Conservation (phyloP, 2,797 vertebrate species). For the Ibycter americanus region DNA sequence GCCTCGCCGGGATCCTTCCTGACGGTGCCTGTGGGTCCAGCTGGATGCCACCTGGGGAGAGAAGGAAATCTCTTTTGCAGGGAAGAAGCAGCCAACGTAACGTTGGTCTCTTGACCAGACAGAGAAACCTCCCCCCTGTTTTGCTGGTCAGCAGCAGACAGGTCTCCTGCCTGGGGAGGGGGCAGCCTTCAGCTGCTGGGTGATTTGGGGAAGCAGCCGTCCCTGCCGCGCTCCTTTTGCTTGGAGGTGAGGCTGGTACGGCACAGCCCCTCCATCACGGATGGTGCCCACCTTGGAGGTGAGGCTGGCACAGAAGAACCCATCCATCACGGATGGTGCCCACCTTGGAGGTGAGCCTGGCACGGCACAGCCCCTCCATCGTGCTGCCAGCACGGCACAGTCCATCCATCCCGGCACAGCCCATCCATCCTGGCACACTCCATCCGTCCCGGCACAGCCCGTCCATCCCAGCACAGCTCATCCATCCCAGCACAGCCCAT, state of each 20-base stretch:
- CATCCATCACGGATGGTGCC: neutral
- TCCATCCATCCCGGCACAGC: neutral
- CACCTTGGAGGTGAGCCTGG: neutral
- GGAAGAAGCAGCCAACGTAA: neutral
- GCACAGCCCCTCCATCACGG: rapidly evolving
- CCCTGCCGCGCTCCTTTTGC: neutral
- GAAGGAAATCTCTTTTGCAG: neutral
- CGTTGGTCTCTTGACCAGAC: neutral
- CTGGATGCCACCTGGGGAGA: neutral
- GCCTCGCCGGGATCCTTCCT: neutral
- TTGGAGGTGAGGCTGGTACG: neutral
- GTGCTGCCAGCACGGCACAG: too few relatives aligned
- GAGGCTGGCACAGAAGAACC: neutral
- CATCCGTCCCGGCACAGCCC: neutral
- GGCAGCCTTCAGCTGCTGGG: neutral
- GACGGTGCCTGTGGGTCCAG: rapidly evolving
- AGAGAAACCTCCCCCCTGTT: neutral
- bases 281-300: neutral
- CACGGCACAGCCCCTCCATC: neutral
- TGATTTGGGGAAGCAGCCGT: neutral
- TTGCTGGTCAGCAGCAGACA: neutral
- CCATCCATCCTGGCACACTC: too few relatives aligned
- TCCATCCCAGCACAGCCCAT: too few relatives aligned
- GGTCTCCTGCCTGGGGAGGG: neutral
- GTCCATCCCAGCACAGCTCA: neutral